phyloP scores from a whole-genome alignment of 2,888 invertebrate genomes.

The Oxycera nigricornis region DNA sequence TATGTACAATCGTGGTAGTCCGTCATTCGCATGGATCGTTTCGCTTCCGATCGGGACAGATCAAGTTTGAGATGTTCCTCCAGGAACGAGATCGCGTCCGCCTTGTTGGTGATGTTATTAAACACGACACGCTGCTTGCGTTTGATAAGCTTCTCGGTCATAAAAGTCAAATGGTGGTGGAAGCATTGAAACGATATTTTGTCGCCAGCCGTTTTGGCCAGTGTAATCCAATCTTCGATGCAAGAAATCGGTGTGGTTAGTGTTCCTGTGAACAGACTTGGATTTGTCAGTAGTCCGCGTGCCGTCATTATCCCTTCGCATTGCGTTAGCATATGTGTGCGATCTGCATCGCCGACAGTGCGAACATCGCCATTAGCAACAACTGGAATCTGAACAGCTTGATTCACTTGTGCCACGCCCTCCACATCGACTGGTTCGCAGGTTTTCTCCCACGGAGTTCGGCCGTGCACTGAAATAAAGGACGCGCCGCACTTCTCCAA shows the following conservation, averaged over 20 bases:
- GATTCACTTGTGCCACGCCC: constrained; percentile 75
- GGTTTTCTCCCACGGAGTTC: constrained; percentile 83
- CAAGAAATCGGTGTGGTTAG: constrained; percentile 76
- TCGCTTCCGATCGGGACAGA: not conserved
- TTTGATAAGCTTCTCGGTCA: constrained; percentile 84
- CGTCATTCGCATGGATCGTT: not conserved
- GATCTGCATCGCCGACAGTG: constrained; percentile 73
- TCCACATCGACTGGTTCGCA: constrained; percentile 75
- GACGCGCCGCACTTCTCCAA: constrained; percentile 86
- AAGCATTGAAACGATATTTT: constrained; percentile 81
- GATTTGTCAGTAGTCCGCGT: constrained; percentile 88
- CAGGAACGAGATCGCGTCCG: constrained; percentile 75
- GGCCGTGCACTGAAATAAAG: constrained; percentile 90
- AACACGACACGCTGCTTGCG: constrained; percentile 78
- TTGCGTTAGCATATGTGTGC: constrained; percentile 71
- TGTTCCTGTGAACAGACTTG: constrained; percentile 82
- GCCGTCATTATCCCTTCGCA: constrained; percentile 93
- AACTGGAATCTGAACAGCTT: constrained; percentile 79
- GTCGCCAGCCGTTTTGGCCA: constrained; percentile 69
- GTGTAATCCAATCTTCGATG: constrained; percentile 81
- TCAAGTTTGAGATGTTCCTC: constrained; percentile 65
- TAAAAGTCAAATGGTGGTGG: constrained; percentile 96
- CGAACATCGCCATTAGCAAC: constrained; percentile 93
- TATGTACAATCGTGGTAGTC: not conserved
- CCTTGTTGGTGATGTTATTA: constrained; percentile 75